These are phyloP conservation scores for Calypte anna DNA, from an alignment of 2,113 vertebrate species.

Conservation along the genomic window DNA sequence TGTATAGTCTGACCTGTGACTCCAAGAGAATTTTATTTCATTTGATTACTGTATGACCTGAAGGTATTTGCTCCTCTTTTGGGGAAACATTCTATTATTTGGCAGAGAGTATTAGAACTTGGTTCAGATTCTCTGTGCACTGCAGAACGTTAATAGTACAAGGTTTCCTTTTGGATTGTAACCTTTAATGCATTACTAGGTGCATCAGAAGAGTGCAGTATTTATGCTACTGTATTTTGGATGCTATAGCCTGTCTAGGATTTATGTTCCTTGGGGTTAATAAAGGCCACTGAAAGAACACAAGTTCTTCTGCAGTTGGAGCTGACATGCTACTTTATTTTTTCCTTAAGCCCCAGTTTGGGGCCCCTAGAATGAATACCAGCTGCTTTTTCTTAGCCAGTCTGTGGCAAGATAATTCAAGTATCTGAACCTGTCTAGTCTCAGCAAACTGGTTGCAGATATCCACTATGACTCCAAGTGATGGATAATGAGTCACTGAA, in stretches of 20 bases:
- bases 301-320: background rate
- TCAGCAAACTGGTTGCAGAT: background rate
- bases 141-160: background rate
- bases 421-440: background rate
- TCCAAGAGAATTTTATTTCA: background rate
- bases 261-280: background rate
- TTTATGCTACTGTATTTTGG: background rate
- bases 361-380: background rate
- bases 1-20: background rate
- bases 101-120: background rate
- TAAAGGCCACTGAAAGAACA: background rate
- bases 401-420: background rate
- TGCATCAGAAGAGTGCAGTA: background rate
- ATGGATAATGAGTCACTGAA: slow-evolving; percentile 15
- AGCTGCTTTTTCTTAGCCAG: background rate
- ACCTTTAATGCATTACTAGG: background rate
- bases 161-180: background rate
- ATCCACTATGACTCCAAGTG: background rate
- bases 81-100: background rate
- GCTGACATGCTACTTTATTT: background rate
- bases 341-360: background rate
- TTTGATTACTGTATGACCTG: background rate
- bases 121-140: background rate
- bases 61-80: background rate
- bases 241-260: background rate